Base-by-base conservation (phyloP, 2,113 vertebrate genomes). In the Paracanthobrama guichenoti region DNA sequence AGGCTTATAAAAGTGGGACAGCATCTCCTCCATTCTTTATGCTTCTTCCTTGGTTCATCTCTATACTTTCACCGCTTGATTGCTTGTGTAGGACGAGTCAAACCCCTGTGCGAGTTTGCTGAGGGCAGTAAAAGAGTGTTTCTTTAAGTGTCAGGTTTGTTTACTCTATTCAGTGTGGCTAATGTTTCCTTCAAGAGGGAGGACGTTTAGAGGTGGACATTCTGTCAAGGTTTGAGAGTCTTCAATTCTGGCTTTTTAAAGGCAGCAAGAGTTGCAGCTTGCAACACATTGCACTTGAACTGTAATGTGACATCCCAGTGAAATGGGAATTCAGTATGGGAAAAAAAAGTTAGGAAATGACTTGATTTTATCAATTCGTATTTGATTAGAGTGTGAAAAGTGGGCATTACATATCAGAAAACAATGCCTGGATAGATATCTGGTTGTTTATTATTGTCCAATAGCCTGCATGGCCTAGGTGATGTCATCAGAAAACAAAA, bases 1-100 rank as follows among this genome's bases (percentile, higher is more conserved):
- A 22, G 75, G 60, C 67, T 75, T 86, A 60, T 82, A 83, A 89
- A 89, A 88, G 67, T 89, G 84, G 90, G 86, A 79, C 87, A 82
- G 44, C 12, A 11, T 83, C 83, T 46, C 66, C 80, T 74, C 79
- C 42, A 53, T 78, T 53, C 67, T 74, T 57, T 76, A 20, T 48
- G 10, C 31, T 16, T 72, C 20, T 57, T 46, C 22, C 26, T 85
- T 6, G n/a, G 73, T 73, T 22, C 60, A 59, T 83, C 75, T 81
- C 50, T 48, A 11, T 31, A 88, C 62, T 44, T 31, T 66, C 71
- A 57, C 24, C 3, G 22, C 55, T 85, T 85, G 55, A 73, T 55
- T 77, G 87, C 62, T 67, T 79, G 81, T 88, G 78, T 78, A 60
- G 80, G 79, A 87, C 84, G 85, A 81, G 73, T 84, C 67, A 62